Conservation (phyloP, 92 coral and sea anemone species). For the Bergia puertoricense region DNA sequence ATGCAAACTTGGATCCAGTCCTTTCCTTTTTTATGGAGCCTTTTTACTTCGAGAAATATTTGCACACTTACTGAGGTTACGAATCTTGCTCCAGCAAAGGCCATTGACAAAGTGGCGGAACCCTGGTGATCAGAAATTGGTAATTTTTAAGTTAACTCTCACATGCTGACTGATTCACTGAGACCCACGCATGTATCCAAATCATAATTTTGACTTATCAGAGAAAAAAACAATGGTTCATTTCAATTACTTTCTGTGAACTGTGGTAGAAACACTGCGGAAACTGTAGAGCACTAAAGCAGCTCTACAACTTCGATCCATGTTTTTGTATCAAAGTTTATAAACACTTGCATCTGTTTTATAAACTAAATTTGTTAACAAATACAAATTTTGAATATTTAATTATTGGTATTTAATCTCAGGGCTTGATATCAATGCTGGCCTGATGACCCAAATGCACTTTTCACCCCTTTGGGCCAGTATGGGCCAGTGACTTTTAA, state of each 20-base stretch:
- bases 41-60: neutral
- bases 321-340: no score
- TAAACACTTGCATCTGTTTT: neutral
- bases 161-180: neutral
- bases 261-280: neutral
- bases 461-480: no score
- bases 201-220: no score
- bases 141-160: neutral
- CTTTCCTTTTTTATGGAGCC: neutral
- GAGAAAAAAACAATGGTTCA: neutral
- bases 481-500: no score
- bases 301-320: neutral
- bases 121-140: constrained; percentile 62
- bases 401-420: no score
- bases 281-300: neutral
- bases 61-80: constrained; percentile 76
- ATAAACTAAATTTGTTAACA: no score
- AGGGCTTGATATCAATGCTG: no score
- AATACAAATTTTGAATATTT: no score
- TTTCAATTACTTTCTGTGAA: neutral
- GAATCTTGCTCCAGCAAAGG: constrained; percentile 92
- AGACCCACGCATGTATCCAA: no score
- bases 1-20: no score
- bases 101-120: constrained; percentile 98
- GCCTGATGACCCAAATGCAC: no score